These are phyloP conservation scores for Labroides dimidiatus DNA, from an alignment of 2,797 vertebrate genomes.

Conservation along the genomic window DNA sequence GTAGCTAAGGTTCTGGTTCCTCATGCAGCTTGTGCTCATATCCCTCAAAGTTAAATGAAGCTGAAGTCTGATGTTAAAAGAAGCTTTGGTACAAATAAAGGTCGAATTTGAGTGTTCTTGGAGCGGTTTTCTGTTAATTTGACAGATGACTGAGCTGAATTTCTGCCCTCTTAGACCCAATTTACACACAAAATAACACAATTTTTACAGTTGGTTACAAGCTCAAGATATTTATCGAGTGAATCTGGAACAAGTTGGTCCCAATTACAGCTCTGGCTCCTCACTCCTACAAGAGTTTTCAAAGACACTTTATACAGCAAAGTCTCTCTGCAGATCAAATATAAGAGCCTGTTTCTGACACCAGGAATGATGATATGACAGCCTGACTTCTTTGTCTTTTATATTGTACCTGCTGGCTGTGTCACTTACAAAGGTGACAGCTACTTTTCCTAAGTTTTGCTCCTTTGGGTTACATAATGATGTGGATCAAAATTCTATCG, in stretches of 20 bases:
- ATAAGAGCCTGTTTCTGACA: neutral
- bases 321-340: neutral
- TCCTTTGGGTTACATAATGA: neutral
- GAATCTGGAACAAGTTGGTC: conserved; percentile 2
- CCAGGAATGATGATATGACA: neutral
- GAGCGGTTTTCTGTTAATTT: too few species aligned
- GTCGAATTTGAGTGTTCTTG: too few species aligned
- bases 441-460: neutral
- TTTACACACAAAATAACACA: neutral
- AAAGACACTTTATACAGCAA: conserved; percentile 4
- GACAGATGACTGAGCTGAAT: neutral
- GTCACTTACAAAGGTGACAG: neutral
- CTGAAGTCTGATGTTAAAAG: neutral
- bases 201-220: conserved; percentile 3
- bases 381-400: neutral
- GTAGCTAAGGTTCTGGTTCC: neutral
- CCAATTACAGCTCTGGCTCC: conserved; percentile 8
- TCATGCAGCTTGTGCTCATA: conserved; percentile 7
- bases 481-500: neutral
- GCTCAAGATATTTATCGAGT: conserved; percentile 7
- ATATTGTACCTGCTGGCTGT: neutral
- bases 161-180: neutral
- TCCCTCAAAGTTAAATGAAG: neutral
- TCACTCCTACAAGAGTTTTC: neutral
- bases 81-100: neutral